phyloP scores from a whole-genome alignment of 2,888 invertebrate genomes.

The Scotopteryx bipunctaria region DNA sequence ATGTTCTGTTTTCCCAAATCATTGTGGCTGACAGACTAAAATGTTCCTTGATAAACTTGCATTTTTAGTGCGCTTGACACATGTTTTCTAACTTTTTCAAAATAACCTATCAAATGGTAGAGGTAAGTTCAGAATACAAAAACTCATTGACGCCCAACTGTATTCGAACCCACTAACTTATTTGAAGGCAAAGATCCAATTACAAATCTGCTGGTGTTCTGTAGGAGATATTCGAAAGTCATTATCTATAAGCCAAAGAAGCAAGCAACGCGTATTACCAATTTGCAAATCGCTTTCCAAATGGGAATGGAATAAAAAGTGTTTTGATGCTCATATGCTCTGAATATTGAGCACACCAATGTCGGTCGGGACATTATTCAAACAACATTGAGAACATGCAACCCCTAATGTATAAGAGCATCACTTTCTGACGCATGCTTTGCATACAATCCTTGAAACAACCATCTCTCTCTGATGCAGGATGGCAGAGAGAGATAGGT shows the following conservation, averaged over 20 bases:
- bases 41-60: no score
- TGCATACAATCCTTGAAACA: slow-evolving; percentile 55
- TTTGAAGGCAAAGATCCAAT: not conserved
- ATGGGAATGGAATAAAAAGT: slow-evolving; percentile 23
- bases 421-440: slow-evolving; percentile 67
- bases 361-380: slow-evolving; percentile 58
- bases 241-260: not conserved
- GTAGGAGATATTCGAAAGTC: not conserved
- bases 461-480: slow-evolving; percentile 46
- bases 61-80: no score
- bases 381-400: slow-evolving; percentile 54
- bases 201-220: not conserved
- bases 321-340: slow-evolving; percentile 27
- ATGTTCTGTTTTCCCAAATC: no score
- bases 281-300: slow-evolving; percentile 29
- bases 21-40: no score
- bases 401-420: slow-evolving; percentile 65
- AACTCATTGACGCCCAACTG: no score
- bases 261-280: slow-evolving; percentile 18
- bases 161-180: not conserved
- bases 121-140: no score
- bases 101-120: no score
- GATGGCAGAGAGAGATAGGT: slow-evolving; percentile 44
- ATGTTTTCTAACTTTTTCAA: no score
- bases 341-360: slow-evolving; percentile 28